Base-by-base conservation (phyloP, 2,888 invertebrate genomes). In the Subacronicta megacephala region DNA sequence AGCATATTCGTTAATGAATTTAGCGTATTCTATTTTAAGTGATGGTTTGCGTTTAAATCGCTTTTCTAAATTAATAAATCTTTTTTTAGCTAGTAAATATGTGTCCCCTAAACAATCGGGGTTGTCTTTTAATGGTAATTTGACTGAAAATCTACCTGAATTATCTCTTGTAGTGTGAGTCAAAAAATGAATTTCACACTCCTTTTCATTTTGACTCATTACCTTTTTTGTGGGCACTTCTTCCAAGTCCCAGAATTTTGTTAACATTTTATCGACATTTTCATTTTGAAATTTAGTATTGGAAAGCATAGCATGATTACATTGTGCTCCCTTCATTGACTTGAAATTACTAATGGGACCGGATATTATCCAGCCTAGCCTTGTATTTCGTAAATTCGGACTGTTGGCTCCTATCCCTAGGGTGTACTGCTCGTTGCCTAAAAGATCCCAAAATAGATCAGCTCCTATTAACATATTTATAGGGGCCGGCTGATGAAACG, bases 341-440 rank as follows among this genome's bases (percentile, higher is more conserved):
- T 29, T 29, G 29, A 29, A 29, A 12, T 29, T 29, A 12, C 29
- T 3, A 3, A 74, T 51, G 2, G 75, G 69, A 37, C 80, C 77
- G 0, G 72, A 57, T 15, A 80, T 45, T 16, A 78, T 9, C 78
- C 77, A 80, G 7, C 78, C 77, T 10, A 78, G 23, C 1, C 65
- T 10, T 0, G 78, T 49, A 16, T 41, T 68, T 41, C 44, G 40
- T 15, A 77, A 38, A 5, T 58, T 65, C 7, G 72, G 67, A 17
- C 2, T 65, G 41, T 0, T 38, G 17, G 20, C 12, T 29, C 29
- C 29, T 29, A 29, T 29, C 29, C 77, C 75, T 6, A 80, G 35
- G 3, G 66, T 56, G 29, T 7, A 12, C n/a, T 42, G 42, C 1
- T 42, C 29, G 12, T 12, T 16, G 0, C 42, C 42, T 6, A 42